Base-by-base conservation (phyloP, 2,888 invertebrate species). In the Drosophila mayaguana region DNA sequence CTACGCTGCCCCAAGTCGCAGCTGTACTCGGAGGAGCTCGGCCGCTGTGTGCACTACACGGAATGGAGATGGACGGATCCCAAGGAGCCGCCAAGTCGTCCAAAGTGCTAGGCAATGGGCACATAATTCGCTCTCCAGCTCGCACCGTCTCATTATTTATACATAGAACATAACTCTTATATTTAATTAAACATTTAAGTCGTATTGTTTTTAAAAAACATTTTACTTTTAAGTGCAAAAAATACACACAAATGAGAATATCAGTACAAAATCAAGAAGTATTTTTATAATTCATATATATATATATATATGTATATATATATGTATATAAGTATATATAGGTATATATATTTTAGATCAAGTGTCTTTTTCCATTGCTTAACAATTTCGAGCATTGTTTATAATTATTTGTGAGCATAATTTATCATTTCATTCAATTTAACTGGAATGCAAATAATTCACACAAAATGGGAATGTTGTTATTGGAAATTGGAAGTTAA, bases 31-130 rank as follows among this genome's bases (percentile, higher is more conserved):
- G 92, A 91, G 63, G 83, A 87, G 20, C 66, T 83, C 55, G 83
- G 85, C 0, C 80, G 80, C 43, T 92, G 92, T 55, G 80, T 92
- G 3, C 85, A 88, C 64, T 92, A 92, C 38, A 71, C 81, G 0
- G 88, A 91, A 9, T 92, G 92, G 92, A 78, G 82, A 61, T 92
- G 92, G 92, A 88, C 91, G 48, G 91, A 90, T 34, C 86, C 90
- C 32, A 81, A 75, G 65, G 90, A 91, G 63, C 92, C 92, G 32
- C 90, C 91, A 69, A 92, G 92, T 66, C 87, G 89, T 3, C 92
- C 91, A 22, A 81, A 80, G 56, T 63, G 53, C 46, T 69, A 65
- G 22, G 14, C 28, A 28, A 28, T 28, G 28, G 28, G 28, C 32
- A 0, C 32, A 7, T 7, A 14, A 16, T 38, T 36, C 4, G 4